These are phyloP conservation scores for Abramis brama DNA, from an alignment of 2,113 vertebrate genomes.

Conservation along the genomic window DNA sequence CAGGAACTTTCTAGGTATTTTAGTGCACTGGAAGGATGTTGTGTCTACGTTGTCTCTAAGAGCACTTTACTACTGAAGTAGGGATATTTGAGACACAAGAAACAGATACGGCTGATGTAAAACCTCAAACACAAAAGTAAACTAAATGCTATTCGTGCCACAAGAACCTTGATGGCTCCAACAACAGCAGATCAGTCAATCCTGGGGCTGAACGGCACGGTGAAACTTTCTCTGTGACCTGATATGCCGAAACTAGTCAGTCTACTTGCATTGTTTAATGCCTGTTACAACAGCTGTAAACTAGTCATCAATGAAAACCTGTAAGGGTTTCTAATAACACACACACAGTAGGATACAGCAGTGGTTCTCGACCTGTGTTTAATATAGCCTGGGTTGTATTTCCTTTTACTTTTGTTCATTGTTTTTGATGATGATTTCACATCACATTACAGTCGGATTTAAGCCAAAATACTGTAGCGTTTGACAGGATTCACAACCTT, in stretches of 20 bases:
- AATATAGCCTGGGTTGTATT: not conserved
- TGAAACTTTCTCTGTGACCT: not conserved
- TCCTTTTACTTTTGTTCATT: not conserved
- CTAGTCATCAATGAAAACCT: not conserved
- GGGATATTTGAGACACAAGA: not conserved
- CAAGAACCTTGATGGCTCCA: not conserved
- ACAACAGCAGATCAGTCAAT: constrained; percentile 19
- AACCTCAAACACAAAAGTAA: not conserved
- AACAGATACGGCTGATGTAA: not conserved
- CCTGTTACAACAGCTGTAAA: not conserved
- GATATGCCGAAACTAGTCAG: constrained; percentile 18
- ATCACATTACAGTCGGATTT: not conserved
- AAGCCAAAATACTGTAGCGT: not conserved
- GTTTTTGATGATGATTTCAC: not conserved
- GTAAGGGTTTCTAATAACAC: not conserved
- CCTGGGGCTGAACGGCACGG: not conserved
- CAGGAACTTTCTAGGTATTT: not conserved
- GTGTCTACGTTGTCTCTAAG: not conserved
- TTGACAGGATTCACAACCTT: not conserved
- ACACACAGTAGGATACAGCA: not conserved
- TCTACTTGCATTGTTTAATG: not conserved
- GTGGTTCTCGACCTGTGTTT: not conserved
- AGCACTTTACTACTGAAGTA: not conserved
- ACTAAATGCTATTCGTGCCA: not conserved
- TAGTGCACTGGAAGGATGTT: not conserved